phyloP scores from a whole-genome alignment of 2,888 invertebrate genomes.

The Theretra japonica region DNA sequence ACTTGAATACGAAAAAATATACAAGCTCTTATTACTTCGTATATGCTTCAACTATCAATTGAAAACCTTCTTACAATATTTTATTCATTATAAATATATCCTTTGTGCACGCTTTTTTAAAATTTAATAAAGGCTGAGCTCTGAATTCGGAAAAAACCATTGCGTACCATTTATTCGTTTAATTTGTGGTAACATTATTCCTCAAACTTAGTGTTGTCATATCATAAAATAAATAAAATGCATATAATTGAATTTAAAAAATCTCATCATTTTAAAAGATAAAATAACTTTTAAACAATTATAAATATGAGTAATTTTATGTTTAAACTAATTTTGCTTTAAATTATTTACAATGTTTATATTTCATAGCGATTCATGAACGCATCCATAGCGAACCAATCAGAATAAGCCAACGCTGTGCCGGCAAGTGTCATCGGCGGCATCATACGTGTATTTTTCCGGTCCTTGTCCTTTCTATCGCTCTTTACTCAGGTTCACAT shows the following conservation, averaged over 20 bases:
- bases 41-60: too few relatives aligned
- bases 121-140: background rate
- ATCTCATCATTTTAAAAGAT: background rate
- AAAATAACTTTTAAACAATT: too few relatives aligned
- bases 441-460: slow-evolving; percentile 84
- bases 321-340: background rate
- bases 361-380: slow-evolving; percentile 48
- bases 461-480: slow-evolving; percentile 70
- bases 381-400: slow-evolving; percentile 69
- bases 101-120: too few relatives aligned
- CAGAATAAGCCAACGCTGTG: slow-evolving; percentile 80
- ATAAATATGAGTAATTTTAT: background rate
- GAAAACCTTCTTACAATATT: too few relatives aligned
- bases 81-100: too few relatives aligned
- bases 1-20: too few relatives aligned
- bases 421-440: slow-evolving; percentile 77
- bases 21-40: too few relatives aligned
- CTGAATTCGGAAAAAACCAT: background rate
- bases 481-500: slow-evolving; percentile 61
- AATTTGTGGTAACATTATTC: background rate
- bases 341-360: slow-evolving; percentile 17
- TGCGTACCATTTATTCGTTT: background rate
- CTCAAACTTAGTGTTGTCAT: background rate
- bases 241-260: background rate
- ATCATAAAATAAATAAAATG: background rate